Conservation (phyloP, 1,140 invertebrate species). For the Rhagoletis zephyria region DNA sequence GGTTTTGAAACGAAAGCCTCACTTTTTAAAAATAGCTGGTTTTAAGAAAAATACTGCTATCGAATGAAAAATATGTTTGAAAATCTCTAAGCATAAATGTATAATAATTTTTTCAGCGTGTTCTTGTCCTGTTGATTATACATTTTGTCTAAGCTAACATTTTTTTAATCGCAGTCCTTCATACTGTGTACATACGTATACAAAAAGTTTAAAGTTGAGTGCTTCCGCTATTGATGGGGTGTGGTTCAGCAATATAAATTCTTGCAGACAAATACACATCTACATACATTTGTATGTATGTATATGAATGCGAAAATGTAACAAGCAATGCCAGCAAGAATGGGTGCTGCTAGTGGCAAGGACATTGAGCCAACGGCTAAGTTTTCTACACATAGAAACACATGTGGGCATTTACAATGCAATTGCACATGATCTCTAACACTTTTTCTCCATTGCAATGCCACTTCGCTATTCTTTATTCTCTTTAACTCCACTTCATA, state of each 20-base stretch:
- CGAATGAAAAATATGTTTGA: too few species aligned
- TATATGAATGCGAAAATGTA: neutral
- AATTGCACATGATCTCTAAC: neutral
- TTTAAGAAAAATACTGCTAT: too few species aligned
- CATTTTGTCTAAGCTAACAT: neutral
- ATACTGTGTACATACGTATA: neutral
- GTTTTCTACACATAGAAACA: neutral
- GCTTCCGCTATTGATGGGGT: constrained; percentile 9
- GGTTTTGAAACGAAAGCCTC: too few species aligned
- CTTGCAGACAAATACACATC: too few species aligned
- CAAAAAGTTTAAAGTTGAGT: constrained; percentile 11
- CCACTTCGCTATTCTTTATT: neutral
- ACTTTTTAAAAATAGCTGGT: too few species aligned
- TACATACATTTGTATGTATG: too few species aligned
- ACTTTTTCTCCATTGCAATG: neutral
- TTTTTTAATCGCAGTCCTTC: neutral
- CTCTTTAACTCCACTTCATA: neutral
- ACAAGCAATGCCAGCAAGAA: neutral
- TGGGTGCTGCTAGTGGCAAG: neutral
- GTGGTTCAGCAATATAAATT: neutral
- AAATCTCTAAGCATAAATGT: too few species aligned
- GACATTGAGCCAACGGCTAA: neutral
- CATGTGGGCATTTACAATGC: neutral
- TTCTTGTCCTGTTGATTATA: too few species aligned
- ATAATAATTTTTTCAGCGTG: too few species aligned